Percentiles rank a stretch among this genome's conserved stretches.
Evolutionary conservation across 2,888 invertebrate species (phyloP).

Genomic region (Nemurella pictetii): DNA sequence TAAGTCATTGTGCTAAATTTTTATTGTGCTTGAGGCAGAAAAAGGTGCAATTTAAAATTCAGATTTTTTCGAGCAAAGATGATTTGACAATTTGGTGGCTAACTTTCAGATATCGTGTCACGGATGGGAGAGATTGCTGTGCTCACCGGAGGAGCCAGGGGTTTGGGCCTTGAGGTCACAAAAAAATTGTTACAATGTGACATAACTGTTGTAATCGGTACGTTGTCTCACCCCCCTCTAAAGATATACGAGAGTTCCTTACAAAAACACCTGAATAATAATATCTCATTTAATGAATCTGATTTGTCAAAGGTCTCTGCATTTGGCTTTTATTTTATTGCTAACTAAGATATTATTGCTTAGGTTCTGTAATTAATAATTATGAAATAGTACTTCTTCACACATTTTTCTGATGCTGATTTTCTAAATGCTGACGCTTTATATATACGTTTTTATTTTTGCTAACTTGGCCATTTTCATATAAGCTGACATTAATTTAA

Average conservation of each 20-base stretch:
- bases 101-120: constrained; percentile 62
- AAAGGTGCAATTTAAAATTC: background rate
- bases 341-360: background rate
- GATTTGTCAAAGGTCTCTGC: too few species aligned
- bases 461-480: too few species aligned
- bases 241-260: too few species aligned
- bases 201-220: constrained; percentile 75
- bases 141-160: constrained; percentile 84
- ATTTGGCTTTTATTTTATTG: too few species aligned
- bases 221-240: too few species aligned
- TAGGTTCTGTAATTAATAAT: too few species aligned
- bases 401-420: background rate
- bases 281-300: too few species aligned
- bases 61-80: background rate
- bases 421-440: too few species aligned
- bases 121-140: constrained; percentile 72
- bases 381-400: background rate
- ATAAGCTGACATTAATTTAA: too few species aligned
- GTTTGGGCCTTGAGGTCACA: constrained; percentile 79
- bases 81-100: constrained; percentile 1
- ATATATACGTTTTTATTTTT: too few species aligned
- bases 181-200: constrained; percentile 75
- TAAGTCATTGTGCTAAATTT: constrained; percentile 47
- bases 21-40: background rate
- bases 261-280: too few species aligned